A percentile compares a stretch with the other conserved stretches of the same genome.
Conservation (phyloP, 2,888 invertebrate species). For the Nyleta sp. region DNA sequence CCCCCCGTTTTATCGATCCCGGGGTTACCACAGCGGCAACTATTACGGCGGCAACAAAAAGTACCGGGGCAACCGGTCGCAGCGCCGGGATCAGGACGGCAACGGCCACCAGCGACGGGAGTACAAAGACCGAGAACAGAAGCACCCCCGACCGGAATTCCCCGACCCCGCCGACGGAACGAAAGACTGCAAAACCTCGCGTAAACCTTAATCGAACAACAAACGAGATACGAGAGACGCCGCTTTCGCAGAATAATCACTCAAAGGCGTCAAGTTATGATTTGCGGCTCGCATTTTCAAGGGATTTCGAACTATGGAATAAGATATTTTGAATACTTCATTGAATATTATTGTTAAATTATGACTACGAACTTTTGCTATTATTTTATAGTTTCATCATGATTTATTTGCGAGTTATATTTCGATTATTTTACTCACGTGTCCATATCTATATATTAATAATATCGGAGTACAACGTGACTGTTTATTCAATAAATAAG, state of each 20-base stretch:
- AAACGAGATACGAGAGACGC: not conserved
- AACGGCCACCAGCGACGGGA: conserved; percentile 69
- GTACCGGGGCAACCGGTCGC: conserved; percentile 75
- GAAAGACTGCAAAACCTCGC: conserved; percentile 64
- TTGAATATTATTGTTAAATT: too few species aligned
- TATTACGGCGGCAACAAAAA: conserved; percentile 75
- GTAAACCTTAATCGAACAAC: conserved; percentile 44
- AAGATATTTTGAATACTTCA: conserved; percentile 24
- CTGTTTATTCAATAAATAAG: too few species aligned
- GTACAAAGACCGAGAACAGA: conserved; percentile 68
- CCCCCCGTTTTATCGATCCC: conserved; percentile 73
- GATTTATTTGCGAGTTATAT: too few species aligned
- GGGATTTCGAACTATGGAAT: conserved; percentile 8
- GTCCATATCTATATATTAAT: too few species aligned
- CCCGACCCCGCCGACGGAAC: conserved; percentile 66
- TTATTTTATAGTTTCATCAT: too few species aligned
- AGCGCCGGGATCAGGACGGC: conserved; percentile 72
- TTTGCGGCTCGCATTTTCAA: conserved; percentile 6
- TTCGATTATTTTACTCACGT: too few species aligned
- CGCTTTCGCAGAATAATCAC: conserved; percentile 29
- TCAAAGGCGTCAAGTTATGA: conserved; percentile 11
- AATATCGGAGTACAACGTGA: too few species aligned
- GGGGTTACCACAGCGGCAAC: conserved; percentile 74
- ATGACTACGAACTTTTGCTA: too few species aligned
- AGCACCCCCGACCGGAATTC: conserved; percentile 69